A percentile compares a stretch with the other conserved stretches of the same genome.
phyloP scores from a whole-genome alignment of 2,888 invertebrate genomes.

The Tuta absoluta region DNA sequence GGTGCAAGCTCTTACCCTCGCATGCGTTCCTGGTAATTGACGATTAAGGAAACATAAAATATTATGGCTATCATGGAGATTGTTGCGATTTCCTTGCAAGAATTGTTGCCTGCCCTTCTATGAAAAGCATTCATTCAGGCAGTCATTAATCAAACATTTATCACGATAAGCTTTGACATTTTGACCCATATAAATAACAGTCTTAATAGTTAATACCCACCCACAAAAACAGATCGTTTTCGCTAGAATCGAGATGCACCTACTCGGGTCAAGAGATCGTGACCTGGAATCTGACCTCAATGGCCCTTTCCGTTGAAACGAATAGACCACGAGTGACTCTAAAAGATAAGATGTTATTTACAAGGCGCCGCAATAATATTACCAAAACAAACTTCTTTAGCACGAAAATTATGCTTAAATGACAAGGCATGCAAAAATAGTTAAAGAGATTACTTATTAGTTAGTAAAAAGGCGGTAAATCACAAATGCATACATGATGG shows the following conservation, averaged over 20 bases:
- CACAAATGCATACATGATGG: background rate
- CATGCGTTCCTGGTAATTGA: constrained; percentile 12
- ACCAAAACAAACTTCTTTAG: background rate
- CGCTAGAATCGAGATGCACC: background rate
- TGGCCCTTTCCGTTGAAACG: background rate
- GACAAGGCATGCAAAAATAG: background rate
- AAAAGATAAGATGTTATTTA: background rate
- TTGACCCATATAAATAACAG: background rate
- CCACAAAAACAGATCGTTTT: background rate
- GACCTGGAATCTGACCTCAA: constrained; percentile 13
- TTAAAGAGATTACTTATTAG: too few relatives aligned
- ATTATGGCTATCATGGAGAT: background rate
- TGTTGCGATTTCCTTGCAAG: too few relatives aligned
- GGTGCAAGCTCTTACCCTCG: background rate
- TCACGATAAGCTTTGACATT: background rate
- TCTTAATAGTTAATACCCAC: background rate
- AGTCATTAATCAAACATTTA: background rate
- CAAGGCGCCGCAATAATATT: constrained; percentile 9
- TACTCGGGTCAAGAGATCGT: constrained; percentile 5
- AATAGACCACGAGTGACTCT: background rate
- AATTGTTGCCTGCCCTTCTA: too few relatives aligned
- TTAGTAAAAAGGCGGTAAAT: background rate
- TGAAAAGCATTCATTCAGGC: too few relatives aligned
- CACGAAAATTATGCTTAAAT: background rate
- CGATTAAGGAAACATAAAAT: background rate